Percentiles rank a stretch among this genome's conserved stretches.
Evolutionary conservation across 2,113 vertebrate species (phyloP).

Genomic region (Oryzias curvinotus): DNA sequence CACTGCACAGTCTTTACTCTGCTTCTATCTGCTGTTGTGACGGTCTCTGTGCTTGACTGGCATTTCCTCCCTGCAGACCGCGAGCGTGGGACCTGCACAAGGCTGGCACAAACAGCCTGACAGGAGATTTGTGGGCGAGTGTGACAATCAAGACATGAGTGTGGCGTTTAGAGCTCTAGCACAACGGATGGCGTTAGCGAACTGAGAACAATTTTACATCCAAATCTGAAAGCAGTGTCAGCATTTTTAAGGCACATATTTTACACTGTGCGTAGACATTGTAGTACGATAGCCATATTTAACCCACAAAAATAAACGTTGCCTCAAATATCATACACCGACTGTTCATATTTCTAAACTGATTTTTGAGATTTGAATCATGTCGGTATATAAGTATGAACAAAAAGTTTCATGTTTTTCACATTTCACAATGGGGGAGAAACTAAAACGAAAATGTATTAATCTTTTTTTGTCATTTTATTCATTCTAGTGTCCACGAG

Average conservation of each 20-base stretch:
- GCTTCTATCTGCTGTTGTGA: slow-evolving; percentile 15
- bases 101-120: slow-evolving; percentile 25
- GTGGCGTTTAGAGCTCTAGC: slow-evolving; percentile 5
- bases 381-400: neutral
- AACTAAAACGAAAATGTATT: too few relatives aligned
- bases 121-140: slow-evolving; percentile 48
- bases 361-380: slow-evolving; percentile 30
- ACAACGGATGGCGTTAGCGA: neutral
- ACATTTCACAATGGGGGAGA: too few relatives aligned
- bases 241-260: slow-evolving; percentile 17
- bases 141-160: slow-evolving; percentile 23
- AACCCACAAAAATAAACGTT: neutral
- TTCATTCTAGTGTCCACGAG: slow-evolving; percentile 9
- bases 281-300: slow-evolving; percentile 28
- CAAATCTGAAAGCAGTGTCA: slow-evolving; percentile 24
- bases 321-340: neutral
- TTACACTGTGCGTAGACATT: slow-evolving; percentile 15
- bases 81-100: slow-evolving; percentile 38
- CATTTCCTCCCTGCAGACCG: slow-evolving; percentile 25
- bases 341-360: slow-evolving; percentile 22
- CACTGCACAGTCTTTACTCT: slow-evolving; percentile 6
- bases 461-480: too few relatives aligned
- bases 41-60: slow-evolving; percentile 16
- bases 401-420: too few relatives aligned
- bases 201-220: slow-evolving; percentile 11